A percentile compares a stretch with the other conserved stretches of the same genome.
phyloP scores from a whole-genome alignment of 2,888 invertebrate genomes.

The Agonopterix arenella region DNA sequence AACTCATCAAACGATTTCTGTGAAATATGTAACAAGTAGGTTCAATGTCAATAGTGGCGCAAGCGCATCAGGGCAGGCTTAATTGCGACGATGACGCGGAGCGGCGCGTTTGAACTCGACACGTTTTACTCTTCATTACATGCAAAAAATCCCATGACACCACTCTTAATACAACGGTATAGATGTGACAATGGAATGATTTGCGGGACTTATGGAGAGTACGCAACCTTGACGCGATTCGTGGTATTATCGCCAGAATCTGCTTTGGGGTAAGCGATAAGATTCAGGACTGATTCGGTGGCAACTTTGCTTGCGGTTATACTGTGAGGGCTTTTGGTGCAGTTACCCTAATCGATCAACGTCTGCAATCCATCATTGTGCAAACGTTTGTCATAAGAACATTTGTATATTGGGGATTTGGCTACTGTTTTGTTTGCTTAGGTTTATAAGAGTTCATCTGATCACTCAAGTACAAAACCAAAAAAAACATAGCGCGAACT shows the following conservation, averaged over 20 bases:
- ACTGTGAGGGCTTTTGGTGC: not conserved
- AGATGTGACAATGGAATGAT: too few species aligned
- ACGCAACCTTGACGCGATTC: conserved; percentile 60
- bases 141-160: too few species aligned
- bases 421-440: too few species aligned
- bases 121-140: conserved; percentile 28
- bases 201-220: not conserved
- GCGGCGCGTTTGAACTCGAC: conserved; percentile 63
- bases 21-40: conserved; percentile 64
- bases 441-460: too few species aligned
- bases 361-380: too few species aligned
- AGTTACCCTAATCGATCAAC: too few species aligned
- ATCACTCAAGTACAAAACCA: too few species aligned
- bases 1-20: conserved; percentile 47
- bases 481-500: too few species aligned
- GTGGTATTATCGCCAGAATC: conserved; percentile 28
- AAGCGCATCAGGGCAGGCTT: conserved; percentile 39
- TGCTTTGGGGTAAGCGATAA: conserved; percentile 22
- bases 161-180: too few species aligned
- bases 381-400: too few species aligned
- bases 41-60: conserved; percentile 73
- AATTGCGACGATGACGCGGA: conserved; percentile 54
- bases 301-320: not conserved
- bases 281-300: not conserved
- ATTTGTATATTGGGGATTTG: too few species aligned